Base-by-base conservation (phyloP, 1,140 invertebrate genomes). In the Pararge aegeria region DNA sequence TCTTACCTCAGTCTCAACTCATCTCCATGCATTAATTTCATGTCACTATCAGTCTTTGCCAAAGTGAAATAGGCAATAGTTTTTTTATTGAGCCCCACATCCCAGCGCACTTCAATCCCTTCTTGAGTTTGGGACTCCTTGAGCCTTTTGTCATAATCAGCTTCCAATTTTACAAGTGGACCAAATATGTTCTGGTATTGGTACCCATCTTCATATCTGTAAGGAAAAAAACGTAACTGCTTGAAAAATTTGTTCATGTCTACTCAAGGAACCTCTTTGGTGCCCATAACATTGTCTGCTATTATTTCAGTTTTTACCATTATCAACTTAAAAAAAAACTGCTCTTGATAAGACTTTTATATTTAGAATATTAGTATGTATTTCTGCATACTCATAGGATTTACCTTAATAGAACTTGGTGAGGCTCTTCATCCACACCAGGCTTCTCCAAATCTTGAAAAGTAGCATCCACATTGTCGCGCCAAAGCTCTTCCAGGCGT, bases 11-110 rank as follows among this genome's bases (percentile, higher is more conserved):
- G 90, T 62, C 97, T 92, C 16, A 99, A 86, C 88, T 99, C 98
- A 92, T 99, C 99, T 15, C 98, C 99, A 78, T 99, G 98, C 98
- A 99, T 99, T n/a, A 99, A 87, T 84, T 99, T 97, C 96, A 99
- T 98, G 77, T 99, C 98, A 68, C 97, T 97, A 78, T 99, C 97
- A 7, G 97, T 98, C 88, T 99, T 98, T 0, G 98, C 97, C n/a
- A 99, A 90, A 68, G 97, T 97, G 74, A 99, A 99, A 87, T 98
- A 98, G 0, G 98, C 98, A 54, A 98, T 98, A 0, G 96, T 97
- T 74, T 99, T 99, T 87, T 99, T 99, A 81, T 99, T 99, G 0
- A 99, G 91, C 5, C 98, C 98, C 37, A 98, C 95, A 80, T 99
- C 98, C 99, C 98, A 99, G 46, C 98, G 94, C 0, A 99, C 98